A percentile compares a stretch with the other conserved stretches of the same genome.
phyloP scores from a whole-genome alignment of 2,888 invertebrate species.

The Philonicus albiceps region DNA sequence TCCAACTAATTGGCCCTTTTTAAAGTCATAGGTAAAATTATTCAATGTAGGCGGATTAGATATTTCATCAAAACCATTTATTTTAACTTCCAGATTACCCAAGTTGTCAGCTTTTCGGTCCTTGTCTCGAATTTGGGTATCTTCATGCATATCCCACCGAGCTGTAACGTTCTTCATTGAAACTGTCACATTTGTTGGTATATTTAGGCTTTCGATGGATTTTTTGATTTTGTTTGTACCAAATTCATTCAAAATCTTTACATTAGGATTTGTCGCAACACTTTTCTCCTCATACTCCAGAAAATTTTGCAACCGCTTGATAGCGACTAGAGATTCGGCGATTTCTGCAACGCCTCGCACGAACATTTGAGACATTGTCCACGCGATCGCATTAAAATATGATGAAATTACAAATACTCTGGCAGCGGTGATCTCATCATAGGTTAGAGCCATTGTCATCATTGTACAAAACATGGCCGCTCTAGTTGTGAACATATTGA shows the following conservation, averaged over 20 bases:
- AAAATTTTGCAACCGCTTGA: conserved; percentile 70
- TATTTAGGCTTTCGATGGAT: conserved; percentile 3
- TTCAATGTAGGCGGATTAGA: conserved; percentile 62
- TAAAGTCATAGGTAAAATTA: conserved; percentile 66
- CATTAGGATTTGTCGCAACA: conserved; percentile 12
- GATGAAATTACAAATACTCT: conserved; percentile 66
- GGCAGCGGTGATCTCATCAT: conserved; percentile 74
- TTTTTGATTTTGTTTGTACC: conserved; percentile 14
- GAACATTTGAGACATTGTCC: conserved; percentile 69
- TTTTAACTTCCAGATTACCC: neutral
- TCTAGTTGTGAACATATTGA: conserved; percentile 82
- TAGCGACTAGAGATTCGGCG: conserved; percentile 80
- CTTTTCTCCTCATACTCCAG: conserved; percentile 61
- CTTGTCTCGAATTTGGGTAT: neutral
- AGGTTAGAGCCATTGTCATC: conserved; percentile 72
- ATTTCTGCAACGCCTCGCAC: conserved; percentile 77
- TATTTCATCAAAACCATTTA: conserved; percentile 29
- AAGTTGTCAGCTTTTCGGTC: neutral
- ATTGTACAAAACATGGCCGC: conserved; percentile 80
- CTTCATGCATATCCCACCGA: conserved; percentile 61
- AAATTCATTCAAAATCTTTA: conserved; percentile 44
- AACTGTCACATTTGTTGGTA: conserved; percentile 44
- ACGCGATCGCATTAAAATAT: conserved; percentile 66
- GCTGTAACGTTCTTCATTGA: conserved; percentile 59
- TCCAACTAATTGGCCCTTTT: conserved; percentile 70